Evolutionary conservation across 1,140 invertebrate genomes (phyloP).

Genomic region (Limonius californicus): DNA sequence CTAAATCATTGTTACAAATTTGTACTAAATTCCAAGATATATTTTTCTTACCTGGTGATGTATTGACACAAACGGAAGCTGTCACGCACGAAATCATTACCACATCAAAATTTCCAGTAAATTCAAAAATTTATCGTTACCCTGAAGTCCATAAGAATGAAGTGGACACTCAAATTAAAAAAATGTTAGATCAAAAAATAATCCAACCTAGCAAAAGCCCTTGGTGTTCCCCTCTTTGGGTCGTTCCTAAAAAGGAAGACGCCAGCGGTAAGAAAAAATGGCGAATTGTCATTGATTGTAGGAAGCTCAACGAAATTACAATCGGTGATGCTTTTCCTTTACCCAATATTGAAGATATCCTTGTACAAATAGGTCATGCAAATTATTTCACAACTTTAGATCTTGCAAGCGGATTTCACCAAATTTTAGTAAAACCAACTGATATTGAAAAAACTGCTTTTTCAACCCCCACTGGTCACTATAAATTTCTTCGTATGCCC

Average conservation of each 20-base stretch:
- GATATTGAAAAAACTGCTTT: constrained; percentile 47
- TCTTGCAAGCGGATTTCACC: constrained; percentile 49
- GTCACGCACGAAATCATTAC: too few species aligned
- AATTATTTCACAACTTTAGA: constrained; percentile 50
- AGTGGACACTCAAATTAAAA: constrained; percentile 33
- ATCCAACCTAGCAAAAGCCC: constrained; percentile 36
- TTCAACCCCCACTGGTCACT: constrained; percentile 33
- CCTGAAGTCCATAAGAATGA: constrained; percentile 33
- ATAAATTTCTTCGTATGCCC: constrained; percentile 36
- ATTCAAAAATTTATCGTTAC: constrained; percentile 38
- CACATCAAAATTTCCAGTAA: constrained; percentile 27
- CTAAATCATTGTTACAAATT: too few species aligned
- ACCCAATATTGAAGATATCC: constrained; percentile 49
- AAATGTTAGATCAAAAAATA: constrained; percentile 26
- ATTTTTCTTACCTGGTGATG: too few species aligned
- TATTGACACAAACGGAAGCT: too few species aligned
- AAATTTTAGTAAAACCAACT: constrained; percentile 44
- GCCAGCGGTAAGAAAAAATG: constrained; percentile 34
- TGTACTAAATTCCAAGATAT: too few species aligned
- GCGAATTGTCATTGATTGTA: constrained; percentile 42
- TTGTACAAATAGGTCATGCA: constrained; percentile 43
- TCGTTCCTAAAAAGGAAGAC: constrained; percentile 25
- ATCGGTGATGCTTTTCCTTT: constrained; percentile 47
- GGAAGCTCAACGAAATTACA: constrained; percentile 42
- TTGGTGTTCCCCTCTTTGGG: constrained; percentile 42